Conservation (phyloP, 2,888 invertebrate species). For the Cerceris rybyensis region DNA sequence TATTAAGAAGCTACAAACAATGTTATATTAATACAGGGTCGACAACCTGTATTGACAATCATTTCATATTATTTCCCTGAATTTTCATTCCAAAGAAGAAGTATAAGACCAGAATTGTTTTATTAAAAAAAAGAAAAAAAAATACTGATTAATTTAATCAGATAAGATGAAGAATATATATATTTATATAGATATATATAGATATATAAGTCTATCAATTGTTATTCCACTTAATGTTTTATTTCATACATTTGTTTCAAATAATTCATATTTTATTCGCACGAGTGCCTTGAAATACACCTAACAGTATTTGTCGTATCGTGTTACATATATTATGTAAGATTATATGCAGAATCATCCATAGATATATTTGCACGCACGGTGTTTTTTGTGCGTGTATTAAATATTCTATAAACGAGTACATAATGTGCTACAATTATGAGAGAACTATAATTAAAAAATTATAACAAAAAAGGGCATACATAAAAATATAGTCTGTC, state of each 20-base stretch:
- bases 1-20: slow-evolving; percentile 60
- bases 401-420: slow-evolving; percentile 39
- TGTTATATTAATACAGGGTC: slow-evolving; percentile 63
- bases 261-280: slow-evolving; percentile 70
- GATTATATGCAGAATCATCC: slow-evolving; percentile 25
- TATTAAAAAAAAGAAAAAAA: slow-evolving; percentile 28
- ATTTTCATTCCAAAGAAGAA: slow-evolving; percentile 53
- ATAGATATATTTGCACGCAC: slow-evolving; percentile 37
- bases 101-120: slow-evolving; percentile 29
- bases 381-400: slow-evolving; percentile 26
- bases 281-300: slow-evolving; percentile 79
- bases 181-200: slow-evolving; percentile 37
- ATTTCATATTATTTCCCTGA: slow-evolving; percentile 39
- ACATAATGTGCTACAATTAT: slow-evolving; percentile 39
- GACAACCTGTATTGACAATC: slow-evolving; percentile 51
- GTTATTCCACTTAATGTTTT: slow-evolving; percentile 63
- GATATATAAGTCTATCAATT: slow-evolving; percentile 51
- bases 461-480: background rate
- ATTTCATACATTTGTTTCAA: slow-evolving; percentile 57
- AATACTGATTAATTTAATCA: slow-evolving; percentile 51
- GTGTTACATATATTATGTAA: slow-evolving; percentile 56
- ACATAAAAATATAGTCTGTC: background rate
- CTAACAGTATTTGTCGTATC: slow-evolving; percentile 70
- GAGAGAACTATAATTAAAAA: slow-evolving; percentile 19
- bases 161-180: slow-evolving; percentile 38